Evolutionary conservation across 2,888 invertebrate genomes (phyloP).

Genomic region (Apamea crenata): DNA sequence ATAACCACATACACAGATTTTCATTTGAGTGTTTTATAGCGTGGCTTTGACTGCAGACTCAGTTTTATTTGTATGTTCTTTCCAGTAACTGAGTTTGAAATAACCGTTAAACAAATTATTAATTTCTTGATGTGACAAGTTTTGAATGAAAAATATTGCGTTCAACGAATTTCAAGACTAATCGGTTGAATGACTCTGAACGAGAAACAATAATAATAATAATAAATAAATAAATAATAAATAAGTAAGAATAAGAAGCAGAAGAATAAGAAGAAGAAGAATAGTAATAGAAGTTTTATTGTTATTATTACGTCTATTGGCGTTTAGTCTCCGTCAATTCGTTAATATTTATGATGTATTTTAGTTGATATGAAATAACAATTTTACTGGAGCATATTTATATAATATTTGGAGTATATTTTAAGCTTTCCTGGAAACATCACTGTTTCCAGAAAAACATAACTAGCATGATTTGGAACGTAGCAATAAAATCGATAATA

Average conservation of each 20-base stretch:
- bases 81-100: constrained; percentile 26
- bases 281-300: background rate
- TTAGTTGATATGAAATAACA: background rate
- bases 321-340: background rate
- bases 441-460: background rate
- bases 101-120: constrained; percentile 27
- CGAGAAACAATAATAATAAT: no score
- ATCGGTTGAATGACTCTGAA: background rate
- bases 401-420: background rate
- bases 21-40: constrained; percentile 65
- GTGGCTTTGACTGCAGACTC: constrained; percentile 67
- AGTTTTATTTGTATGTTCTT: constrained; percentile 45
- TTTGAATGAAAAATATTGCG: background rate
- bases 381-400: background rate
- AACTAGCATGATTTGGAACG: background rate
- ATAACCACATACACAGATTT: constrained; percentile 49
- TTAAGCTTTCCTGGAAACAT: background rate
- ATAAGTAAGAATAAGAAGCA: no score
- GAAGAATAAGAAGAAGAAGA: no score
- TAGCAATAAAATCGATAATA: constrained; percentile 1
- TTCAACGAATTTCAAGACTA: background rate
- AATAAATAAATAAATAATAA: no score
- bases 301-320: background rate
- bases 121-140: constrained; percentile 14
- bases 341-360: background rate